These are phyloP conservation scores for Hydrochoerus hydrochaeris DNA, from an alignment of 2,113 vertebrate genomes.

Conservation along the genomic window DNA sequence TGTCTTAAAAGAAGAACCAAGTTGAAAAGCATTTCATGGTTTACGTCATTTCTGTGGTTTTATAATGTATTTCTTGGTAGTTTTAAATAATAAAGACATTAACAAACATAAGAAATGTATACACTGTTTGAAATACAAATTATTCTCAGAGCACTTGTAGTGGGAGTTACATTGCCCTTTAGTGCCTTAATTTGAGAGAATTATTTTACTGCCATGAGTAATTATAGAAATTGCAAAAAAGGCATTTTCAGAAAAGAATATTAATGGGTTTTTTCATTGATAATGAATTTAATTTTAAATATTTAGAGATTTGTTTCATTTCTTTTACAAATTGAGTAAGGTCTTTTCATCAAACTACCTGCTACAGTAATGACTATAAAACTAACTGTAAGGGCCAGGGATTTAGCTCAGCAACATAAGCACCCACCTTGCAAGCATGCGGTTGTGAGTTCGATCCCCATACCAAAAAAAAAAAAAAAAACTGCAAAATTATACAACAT, in stretches of 20 bases:
- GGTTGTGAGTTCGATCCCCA: too few relatives aligned
- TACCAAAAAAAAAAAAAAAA: background rate
- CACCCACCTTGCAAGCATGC: too few relatives aligned
- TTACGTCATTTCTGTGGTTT: constrained; percentile 94
- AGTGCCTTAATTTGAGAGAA: constrained; percentile 97
- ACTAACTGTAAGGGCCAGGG: background rate
- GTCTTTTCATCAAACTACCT: constrained; percentile 88
- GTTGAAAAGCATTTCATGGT: constrained; percentile 85
- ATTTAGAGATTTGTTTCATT: constrained; percentile 83
- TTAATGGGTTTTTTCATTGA: constrained; percentile 86
- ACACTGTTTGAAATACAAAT: constrained; percentile 89
- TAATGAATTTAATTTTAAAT: constrained; percentile 84
- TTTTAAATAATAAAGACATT: constrained; percentile 94
- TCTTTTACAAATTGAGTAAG: constrained; percentile 88
- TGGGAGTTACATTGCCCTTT: constrained; percentile 93
- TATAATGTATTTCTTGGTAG: constrained; percentile 97
- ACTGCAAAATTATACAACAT: constrained; percentile 71
- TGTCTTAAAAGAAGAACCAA: background rate
- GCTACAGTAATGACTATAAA: constrained; percentile 86
- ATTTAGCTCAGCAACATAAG: too few relatives aligned
- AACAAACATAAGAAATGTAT: constrained; percentile 95
- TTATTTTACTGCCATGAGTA: constrained; percentile 95
- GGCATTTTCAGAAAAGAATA: constrained; percentile 83
- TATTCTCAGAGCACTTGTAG: constrained; percentile 95
- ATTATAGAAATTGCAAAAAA: constrained; percentile 85